These are phyloP conservation scores for Leptobrachium leishanense DNA, from an alignment of 2,113 vertebrate genomes.

Conservation along the genomic window DNA sequence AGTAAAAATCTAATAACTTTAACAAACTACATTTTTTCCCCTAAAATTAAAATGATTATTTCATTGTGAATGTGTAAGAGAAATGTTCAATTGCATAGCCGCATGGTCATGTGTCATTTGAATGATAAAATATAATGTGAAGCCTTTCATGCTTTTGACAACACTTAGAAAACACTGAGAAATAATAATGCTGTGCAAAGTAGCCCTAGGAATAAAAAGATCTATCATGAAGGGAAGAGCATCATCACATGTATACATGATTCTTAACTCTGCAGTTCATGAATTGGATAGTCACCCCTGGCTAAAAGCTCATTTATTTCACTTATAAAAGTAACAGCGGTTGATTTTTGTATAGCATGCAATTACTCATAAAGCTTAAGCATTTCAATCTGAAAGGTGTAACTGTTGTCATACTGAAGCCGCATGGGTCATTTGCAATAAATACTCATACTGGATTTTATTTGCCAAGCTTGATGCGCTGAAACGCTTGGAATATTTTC, in stretches of 20 bases:
- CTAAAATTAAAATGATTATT: background rate
- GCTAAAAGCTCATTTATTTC: background rate
- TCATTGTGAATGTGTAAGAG: background rate
- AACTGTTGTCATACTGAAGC: too few species aligned
- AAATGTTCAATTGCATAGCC: background rate
- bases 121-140: background rate
- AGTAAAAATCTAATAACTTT: too few species aligned
- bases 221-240: background rate
- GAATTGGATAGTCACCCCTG: background rate
- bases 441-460: too few species aligned
- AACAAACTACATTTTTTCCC: background rate
- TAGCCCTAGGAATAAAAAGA: background rate
- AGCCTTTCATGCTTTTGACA: conserved; percentile 1
- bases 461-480: too few species aligned
- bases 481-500: too few species aligned
- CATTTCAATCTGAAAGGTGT: too few species aligned
- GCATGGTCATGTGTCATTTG: background rate
- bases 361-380: too few species aligned
- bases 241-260: background rate
- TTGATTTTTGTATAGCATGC: background rate
- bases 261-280: background rate
- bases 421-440: too few species aligned
- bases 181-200: conserved; percentile 4
- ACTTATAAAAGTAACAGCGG: background rate
- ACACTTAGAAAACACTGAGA: background rate